Base-by-base conservation (phyloP, 2,113 vertebrate genomes). In the Acanthisitta chloris region DNA sequence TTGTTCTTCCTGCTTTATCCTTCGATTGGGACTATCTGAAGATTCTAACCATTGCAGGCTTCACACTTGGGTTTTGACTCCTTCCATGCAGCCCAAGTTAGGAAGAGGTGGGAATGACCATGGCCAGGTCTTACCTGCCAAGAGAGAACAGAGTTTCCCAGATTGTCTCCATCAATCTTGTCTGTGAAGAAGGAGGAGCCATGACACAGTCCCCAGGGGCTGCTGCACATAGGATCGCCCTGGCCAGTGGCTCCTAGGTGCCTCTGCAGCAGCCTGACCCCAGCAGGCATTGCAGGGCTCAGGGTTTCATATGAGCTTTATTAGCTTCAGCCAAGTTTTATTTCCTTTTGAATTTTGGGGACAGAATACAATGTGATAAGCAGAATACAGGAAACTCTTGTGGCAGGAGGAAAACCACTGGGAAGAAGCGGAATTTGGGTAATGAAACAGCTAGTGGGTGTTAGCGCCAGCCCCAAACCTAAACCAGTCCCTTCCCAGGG, bases 381-480 rank as follows among this genome's bases (percentile, higher is more conserved):
- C 34, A 52, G 42, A 74, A 36, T 8, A 25, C 61, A 76, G 72
- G 77, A 85, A 86, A 74, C 76, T 55, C 43, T 46, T 73, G 70
- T 0, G 10, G 33, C 0, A 0, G 70, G 77, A 70, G 72, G 46
- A 20, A 31, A 45, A 45, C 10, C 0, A 2, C 24, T 14, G 73
- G 62, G 73, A 49, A 90, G 54, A n/a, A 45, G 45, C 1, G 2
- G 77, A 71, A 33, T 19, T 31, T 7, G 15, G 55, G 51, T 86
- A 90, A 95, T 92, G 92, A 90, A 92, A 94, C 89, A 94, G 85
- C 80, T 81, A 31, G 48, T 1, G 74, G 82, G 76, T 46, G 65
- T 72, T 42, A 85, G 85, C 61, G 34, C 34, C 59, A 46, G 8
- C 49, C 72, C 71, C 80, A 89, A 82, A 64, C 71, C 61, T 82